A percentile compares a stretch with the other conserved stretches of the same genome.
Evolutionary conservation across 2,113 vertebrate genomes (phyloP).

Genomic region (Haliaeetus leucogaster): DNA sequence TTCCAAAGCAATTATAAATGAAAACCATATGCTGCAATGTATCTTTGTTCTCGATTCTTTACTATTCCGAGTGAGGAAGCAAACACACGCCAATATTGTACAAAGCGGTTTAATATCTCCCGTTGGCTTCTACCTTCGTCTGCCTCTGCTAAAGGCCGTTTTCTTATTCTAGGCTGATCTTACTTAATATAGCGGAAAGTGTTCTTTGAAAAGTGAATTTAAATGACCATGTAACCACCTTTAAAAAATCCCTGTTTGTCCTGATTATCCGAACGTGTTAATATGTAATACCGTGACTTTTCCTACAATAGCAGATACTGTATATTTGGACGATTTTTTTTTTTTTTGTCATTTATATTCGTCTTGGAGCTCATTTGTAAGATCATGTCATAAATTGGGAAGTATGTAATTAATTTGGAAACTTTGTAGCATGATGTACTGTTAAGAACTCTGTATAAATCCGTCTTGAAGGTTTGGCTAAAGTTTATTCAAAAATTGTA

Average conservation of each 20-base stretch:
- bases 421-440: conserved; percentile 77
- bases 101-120: conserved; percentile 41
- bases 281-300: conserved; percentile 60
- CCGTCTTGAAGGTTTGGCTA: conserved; percentile 52
- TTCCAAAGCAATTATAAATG: conserved; percentile 80
- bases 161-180: conserved; percentile 23
- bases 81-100: conserved; percentile 35
- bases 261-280: conserved; percentile 46
- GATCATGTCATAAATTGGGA: conserved; percentile 59
- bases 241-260: not conserved
- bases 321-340: conserved; percentile 54
- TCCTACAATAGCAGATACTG: conserved; percentile 65
- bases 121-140: conserved; percentile 43
- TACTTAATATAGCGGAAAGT: conserved; percentile 28
- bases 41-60: conserved; percentile 62
- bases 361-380: conserved; percentile 72
- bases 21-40: conserved; percentile 73
- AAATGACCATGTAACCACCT: conserved; percentile 22
- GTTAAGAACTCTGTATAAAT: conserved; percentile 70
- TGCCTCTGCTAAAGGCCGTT: conserved; percentile 36
- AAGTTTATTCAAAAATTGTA: conserved; percentile 64
- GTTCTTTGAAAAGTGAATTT: conserved; percentile 26
- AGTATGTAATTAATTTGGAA: conserved; percentile 68
- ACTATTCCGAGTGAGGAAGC: conserved; percentile 38
- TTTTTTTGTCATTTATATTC: conserved; percentile 59